phyloP scores from a whole-genome alignment of 53 echinoderm and acorn worm genomes.

The Holothuria scabra region DNA sequence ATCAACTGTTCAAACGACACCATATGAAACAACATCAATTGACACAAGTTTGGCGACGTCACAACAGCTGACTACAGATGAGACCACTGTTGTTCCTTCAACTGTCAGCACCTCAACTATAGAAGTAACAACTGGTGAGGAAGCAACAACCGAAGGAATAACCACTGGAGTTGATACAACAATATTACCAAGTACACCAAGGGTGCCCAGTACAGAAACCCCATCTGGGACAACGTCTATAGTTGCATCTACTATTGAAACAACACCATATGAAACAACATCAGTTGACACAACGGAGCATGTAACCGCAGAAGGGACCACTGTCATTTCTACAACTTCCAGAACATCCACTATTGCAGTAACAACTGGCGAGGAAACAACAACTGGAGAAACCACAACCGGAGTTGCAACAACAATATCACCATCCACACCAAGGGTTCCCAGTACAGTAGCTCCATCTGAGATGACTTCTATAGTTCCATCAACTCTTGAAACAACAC shows the following conservation, averaged over 20 bases:
- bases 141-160: no score
- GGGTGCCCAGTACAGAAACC: neutral
- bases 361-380: neutral
- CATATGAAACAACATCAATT: no score
- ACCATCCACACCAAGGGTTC: no score
- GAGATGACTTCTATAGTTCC: neutral
- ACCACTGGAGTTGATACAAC: no score
- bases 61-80: neutral
- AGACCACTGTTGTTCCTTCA: no score
- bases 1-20: no score
- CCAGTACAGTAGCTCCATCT: no score
- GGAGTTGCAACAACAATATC: neutral
- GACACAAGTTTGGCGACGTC: neutral
- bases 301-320: neutral
- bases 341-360: neutral
- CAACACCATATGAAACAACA: no score
- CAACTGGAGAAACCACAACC: neutral
- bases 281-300: neutral
- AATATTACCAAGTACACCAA: no score
- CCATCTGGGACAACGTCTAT: neutral
- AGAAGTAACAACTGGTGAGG: no score
- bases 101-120: neutral
- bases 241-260: no score
- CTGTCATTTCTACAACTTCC: neutral
- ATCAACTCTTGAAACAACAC: slow-evolving; percentile 30